These are phyloP conservation scores for Monopis laevigella DNA, from an alignment of 2,888 invertebrate species.

Conservation along the genomic window DNA sequence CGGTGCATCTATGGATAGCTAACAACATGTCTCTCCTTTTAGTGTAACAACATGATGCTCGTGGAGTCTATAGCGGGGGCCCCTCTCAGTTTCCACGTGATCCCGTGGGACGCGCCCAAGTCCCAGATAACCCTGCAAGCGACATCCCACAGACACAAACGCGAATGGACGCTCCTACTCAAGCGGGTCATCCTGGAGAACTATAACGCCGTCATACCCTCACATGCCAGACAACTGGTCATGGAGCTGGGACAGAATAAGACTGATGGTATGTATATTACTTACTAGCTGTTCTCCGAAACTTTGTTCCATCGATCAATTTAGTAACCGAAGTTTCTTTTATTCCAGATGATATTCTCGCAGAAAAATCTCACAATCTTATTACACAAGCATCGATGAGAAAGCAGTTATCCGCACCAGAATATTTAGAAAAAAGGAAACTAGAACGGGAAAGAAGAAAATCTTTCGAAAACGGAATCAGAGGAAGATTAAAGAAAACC, in stretches of 20 bases:
- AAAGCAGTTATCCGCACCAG: constrained; percentile 85
- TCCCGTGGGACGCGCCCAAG: constrained; percentile 95
- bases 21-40: constrained; percentile 25
- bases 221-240: constrained; percentile 90
- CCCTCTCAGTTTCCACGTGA: constrained; percentile 94
- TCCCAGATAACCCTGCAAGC: constrained; percentile 91
- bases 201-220: constrained; percentile 93
- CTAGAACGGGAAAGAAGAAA: constrained; percentile 74
- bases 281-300: too few relatives aligned
- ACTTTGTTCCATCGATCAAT: too few relatives aligned
- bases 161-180: constrained; percentile 71
- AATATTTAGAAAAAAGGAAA: constrained; percentile 88
- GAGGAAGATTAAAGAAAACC: constrained; percentile 68
- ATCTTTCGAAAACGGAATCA: constrained; percentile 68
- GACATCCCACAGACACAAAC: constrained; percentile 83
- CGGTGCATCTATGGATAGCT: too few relatives aligned
- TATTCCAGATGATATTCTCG: constrained; percentile 68
- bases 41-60: constrained; percentile 98
- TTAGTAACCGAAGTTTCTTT: neutral
- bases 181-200: constrained; percentile 88
- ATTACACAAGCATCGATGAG: constrained; percentile 70
- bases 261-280: constrained; percentile 71
- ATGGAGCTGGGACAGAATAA: constrained; percentile 86
- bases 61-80: constrained; percentile 95
- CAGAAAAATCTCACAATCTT: constrained; percentile 66